Base-by-base conservation (phyloP, 2,888 invertebrate species). In the Epinotia nisella region DNA sequence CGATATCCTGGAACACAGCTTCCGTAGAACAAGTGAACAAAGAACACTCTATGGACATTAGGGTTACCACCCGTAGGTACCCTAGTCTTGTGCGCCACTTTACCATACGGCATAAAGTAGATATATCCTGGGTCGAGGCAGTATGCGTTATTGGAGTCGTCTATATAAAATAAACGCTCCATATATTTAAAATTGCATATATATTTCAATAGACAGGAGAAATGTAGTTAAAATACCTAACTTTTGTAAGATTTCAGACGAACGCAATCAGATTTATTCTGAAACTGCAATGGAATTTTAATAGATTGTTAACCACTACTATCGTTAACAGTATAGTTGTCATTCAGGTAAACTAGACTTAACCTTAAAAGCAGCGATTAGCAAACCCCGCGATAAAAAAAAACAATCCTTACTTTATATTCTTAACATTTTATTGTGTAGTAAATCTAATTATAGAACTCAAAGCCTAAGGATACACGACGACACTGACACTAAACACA, bases 1-100 rank as follows among this genome's bases (percentile, higher is more conserved):
- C 62, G 53, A 49, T 49, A 62, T 68, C 61, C 55, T 55, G 49
- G 56, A 62, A 68, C 61, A 24, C 58, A 51, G 73, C 72, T 73
- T 73, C 73, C 62, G 56, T 41, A 51, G 58, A 73, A 69, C 45
- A 55, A 24, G 19, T n/a, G 70, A 56, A 72, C 73, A 73, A 73
- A 69, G 62, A 58, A 24, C 49, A 35, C 49, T n/a, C n/a, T 29
- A 53, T 19, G 53, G 55, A 55, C 39, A 5, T 24, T 66, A 66
- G 19, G 13, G 55, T 15, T 39, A 53, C 64, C 64, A 19, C 64
- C 53, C 64, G 24, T 53, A 4, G 17, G 53, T 35, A 35, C 17
- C 4, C 19, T 53, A 35, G 4, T 21, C n/a, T 55, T 65, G 64
- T 39, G 15, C 19, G 35, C 15, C 15, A 55, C 15, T 62, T 17